Base-by-base conservation (phyloP, 2,888 invertebrate genomes). In the Eilema depressum region DNA sequence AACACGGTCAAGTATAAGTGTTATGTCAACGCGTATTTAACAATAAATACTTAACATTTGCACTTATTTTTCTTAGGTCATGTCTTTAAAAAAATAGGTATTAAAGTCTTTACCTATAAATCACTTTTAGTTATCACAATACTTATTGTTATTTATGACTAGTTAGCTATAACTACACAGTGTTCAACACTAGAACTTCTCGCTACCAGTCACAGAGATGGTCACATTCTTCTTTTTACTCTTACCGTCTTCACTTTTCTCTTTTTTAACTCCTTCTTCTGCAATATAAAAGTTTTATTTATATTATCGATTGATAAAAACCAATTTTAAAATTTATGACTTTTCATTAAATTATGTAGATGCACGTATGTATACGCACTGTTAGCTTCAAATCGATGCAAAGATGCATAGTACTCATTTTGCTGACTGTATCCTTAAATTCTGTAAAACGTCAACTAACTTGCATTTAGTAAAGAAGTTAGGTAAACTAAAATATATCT, bases 131-230 rank as follows among this genome's bases (percentile, higher is more conserved):
- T 28, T 72, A 72, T 72, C 71, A 72, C 68, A 72, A 69, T 59
- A 60, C 56, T 68, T 66, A 66, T 68, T 47, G 14, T 26, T 69
- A 64, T 47, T 47, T 78, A 80, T 83, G 82, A 83, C 82, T 82
- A 82, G 82, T 69, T 47, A 20, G 2, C 8, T 70, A 57, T 63
- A 71, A 63, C 56, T 63, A 30, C 64, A 33, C 60, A 62, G 14
- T 30, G 10, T 12, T 30, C 10, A 57, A 25, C 8, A 56, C 79
- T 68, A 82, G 37, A 81, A 79, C 53, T 83, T 82, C 30, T 76
- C 70, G 62, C 78, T 79, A 3, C 78, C 78, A 0, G 64, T 70
- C 57, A 57, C 56, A 37, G 65, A 66, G 2, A 66, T n/a, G 17
- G 63, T 63, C 11, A 78, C 74, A 12, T 60, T 81, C 17, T 63